Evolutionary conservation across 2,888 invertebrate genomes (phyloP).

Genomic region (Drosophila flavopinicola): DNA sequence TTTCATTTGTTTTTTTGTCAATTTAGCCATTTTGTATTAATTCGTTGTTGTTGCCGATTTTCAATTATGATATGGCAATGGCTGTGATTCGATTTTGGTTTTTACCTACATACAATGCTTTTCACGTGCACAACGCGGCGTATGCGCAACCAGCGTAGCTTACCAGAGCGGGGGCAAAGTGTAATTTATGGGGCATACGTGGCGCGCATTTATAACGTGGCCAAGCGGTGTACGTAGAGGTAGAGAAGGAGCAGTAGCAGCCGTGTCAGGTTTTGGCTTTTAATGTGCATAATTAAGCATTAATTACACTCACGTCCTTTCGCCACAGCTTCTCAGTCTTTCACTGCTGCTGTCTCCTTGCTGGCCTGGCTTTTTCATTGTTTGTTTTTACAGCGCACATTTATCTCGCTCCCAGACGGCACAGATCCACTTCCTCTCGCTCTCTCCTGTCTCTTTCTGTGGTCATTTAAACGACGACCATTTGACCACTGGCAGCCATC

Average conservation of each 20-base stretch:
- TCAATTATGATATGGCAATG: conserved; percentile 61
- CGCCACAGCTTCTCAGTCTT: background rate
- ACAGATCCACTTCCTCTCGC: conserved; percentile 27
- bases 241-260: conserved; percentile 35
- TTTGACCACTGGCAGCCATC: conserved; percentile 31
- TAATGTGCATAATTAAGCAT: conserved; percentile 80
- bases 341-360: background rate
- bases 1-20: conserved; percentile 23
- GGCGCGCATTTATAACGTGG: conserved; percentile 71
- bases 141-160: conserved; percentile 61
- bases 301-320: conserved; percentile 69
- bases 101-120: background rate
- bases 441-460: conserved; percentile 11
- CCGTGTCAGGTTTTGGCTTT: conserved; percentile 73
- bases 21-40: conserved; percentile 45
- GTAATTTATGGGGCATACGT: conserved; percentile 73
- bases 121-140: conserved; percentile 22
- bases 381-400: conserved; percentile 62
- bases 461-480: conserved; percentile 60
- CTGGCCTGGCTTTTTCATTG: conserved; percentile 46
- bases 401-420: conserved; percentile 53
- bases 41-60: conserved; percentile 55
- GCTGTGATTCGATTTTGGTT: conserved; percentile 37
- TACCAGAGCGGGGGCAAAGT: conserved; percentile 48
- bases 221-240: conserved; percentile 39